These are phyloP conservation scores for Phaenicophaeus curvirostris DNA, from an alignment of 2,797 vertebrate species.

Conservation along the genomic window DNA sequence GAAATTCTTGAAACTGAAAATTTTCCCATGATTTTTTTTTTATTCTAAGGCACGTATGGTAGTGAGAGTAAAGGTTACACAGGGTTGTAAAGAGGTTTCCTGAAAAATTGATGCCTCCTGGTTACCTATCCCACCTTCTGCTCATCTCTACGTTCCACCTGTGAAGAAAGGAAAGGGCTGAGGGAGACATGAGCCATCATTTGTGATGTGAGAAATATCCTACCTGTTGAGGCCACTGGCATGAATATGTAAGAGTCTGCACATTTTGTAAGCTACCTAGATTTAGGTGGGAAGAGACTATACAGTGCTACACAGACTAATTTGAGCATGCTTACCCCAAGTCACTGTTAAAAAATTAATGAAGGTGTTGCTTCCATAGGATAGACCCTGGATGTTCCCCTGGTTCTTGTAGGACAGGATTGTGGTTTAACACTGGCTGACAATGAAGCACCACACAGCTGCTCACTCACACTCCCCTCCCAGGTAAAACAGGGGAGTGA, in stretches of 20 bases:
- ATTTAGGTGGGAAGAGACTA: neutral
- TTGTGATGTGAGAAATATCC: neutral
- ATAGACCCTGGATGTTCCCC: neutral
- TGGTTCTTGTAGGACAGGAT: neutral
- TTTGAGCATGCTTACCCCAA: neutral
- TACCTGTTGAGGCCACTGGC: neutral
- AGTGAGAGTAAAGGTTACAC: neutral
- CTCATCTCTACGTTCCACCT: neutral
- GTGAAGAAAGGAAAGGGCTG: neutral
- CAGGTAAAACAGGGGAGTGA: neutral
- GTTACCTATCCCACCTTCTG: neutral
- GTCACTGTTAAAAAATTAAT: neutral
- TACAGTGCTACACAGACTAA: neutral
- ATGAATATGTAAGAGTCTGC: neutral
- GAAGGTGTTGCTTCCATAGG: neutral
- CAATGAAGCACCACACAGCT: neutral
- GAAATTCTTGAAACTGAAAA: neutral
- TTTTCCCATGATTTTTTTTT: neutral
- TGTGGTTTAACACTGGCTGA: accelerated
- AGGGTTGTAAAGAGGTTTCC: neutral
- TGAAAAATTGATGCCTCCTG: neutral
- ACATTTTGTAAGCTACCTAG: neutral
- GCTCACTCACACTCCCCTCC: too few species aligned
- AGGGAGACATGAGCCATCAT: neutral
- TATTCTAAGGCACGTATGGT: neutral